These are phyloP conservation scores for Poeciliopsis turneri DNA, from an alignment of 2,797 vertebrate species.

Conservation along the genomic window DNA sequence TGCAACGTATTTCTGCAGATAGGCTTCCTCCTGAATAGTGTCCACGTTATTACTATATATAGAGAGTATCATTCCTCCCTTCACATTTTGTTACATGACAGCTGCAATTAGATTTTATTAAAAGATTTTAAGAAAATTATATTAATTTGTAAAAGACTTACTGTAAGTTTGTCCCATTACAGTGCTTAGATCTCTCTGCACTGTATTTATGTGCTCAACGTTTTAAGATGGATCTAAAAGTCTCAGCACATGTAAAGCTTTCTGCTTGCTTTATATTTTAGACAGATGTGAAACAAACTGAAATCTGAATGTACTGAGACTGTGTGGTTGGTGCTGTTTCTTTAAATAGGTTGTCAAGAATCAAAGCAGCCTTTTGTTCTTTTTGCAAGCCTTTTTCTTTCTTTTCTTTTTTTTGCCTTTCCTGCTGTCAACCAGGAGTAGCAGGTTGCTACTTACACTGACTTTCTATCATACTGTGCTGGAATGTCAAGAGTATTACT, in stretches of 20 bases:
- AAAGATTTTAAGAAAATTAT: no score
- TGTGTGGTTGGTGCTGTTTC: slow-evolving; percentile 1
- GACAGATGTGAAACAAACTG: slow-evolving; percentile 13
- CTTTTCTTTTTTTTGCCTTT: slow-evolving; percentile 1
- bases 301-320: neutral
- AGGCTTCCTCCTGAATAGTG: neutral
- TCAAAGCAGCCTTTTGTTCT: neutral
- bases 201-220: neutral
- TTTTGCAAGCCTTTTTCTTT: slow-evolving; percentile 4
- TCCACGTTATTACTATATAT: neutral
- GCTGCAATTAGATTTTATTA: neutral
- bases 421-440: slow-evolving; percentile 32
- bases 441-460: slow-evolving; percentile 42
- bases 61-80: neutral
- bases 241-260: neutral
- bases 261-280: slow-evolving; percentile 1
- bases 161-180: neutral
- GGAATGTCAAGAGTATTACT: slow-evolving; percentile 71
- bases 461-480: slow-evolving; percentile 48
- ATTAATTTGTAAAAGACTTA: neutral
- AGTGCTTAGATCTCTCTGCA: neutral
- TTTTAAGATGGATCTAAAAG: neutral
- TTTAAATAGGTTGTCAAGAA: slow-evolving; percentile 29
- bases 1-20: neutral
- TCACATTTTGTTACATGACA: neutral